Evolutionary conservation across 2,797 vertebrate genomes (phyloP).

Genomic region (Periophthalmus magnuspinnatus): DNA sequence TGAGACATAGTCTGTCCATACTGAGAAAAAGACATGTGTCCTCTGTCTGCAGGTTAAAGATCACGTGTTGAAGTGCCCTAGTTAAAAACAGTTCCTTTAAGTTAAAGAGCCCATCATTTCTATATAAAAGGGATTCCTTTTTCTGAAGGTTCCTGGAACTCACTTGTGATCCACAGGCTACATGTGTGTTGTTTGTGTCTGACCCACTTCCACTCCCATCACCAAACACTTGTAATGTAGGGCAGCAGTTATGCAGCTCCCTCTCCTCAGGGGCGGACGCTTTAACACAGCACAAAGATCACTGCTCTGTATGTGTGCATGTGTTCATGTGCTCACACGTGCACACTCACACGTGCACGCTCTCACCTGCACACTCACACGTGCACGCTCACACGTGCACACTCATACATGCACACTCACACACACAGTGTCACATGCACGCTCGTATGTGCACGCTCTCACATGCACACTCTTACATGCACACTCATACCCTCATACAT

Average conservation of each 20-base stretch:
- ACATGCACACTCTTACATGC: no score
- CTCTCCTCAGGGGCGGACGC: constrained; percentile 27
- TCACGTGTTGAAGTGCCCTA: no score
- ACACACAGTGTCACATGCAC: no score
- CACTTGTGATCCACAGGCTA: constrained; percentile 32
- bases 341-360: not conserved
- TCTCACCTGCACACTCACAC: no score
- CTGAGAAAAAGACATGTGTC: not conserved
- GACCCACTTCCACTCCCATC: constrained; percentile 67
- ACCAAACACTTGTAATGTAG: constrained; percentile 65
- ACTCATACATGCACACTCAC: no score
- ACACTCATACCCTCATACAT: no score
- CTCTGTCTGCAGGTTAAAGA: not conserved
- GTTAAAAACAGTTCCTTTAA: no score
- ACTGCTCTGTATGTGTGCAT: not conserved
- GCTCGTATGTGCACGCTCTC: no score
- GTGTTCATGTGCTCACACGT: not conserved
- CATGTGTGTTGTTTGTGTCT: constrained; percentile 48
- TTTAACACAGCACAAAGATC: constrained; percentile 3
- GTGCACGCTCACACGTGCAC: no score
- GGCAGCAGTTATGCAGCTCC: constrained; percentile 59
- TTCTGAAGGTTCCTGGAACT: constrained; percentile 15
- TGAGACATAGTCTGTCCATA: no score
- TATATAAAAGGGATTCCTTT: constrained; percentile 36
- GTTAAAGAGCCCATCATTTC: constrained; percentile 28